phyloP scores from a whole-genome alignment of 2,113 vertebrate species.

The Cygnus buccinator region DNA sequence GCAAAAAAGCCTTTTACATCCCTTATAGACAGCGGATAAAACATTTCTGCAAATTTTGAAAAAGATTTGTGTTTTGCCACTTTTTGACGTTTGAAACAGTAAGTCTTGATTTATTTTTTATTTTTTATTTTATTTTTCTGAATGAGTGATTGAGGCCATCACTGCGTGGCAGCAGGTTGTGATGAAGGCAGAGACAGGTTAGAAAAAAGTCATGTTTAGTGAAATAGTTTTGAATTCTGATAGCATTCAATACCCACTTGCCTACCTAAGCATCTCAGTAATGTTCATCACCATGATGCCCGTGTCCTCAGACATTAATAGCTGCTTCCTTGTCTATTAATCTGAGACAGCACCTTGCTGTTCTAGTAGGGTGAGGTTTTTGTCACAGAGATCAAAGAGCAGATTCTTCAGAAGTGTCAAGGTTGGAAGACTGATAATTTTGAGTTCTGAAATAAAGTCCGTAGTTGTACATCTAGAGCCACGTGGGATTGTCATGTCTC shows the following conservation, averaged over 20 bases:
- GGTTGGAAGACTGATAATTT: neutral
- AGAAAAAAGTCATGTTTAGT: neutral
- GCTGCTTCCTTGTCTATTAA: neutral
- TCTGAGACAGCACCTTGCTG: neutral
- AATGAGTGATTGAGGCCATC: neutral
- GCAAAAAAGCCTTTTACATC: neutral
- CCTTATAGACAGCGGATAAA: neutral
- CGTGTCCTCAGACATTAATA: neutral
- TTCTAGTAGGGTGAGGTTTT: neutral
- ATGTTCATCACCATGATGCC: neutral
- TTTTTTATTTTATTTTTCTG: neutral
- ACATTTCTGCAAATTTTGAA: neutral
- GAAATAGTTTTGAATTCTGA: neutral
- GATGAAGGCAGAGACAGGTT: neutral
- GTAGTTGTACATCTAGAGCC: neutral
- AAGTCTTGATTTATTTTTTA: neutral
- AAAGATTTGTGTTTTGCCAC: neutral
- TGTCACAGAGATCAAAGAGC: neutral
- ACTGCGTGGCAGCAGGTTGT: neutral
- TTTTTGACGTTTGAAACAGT: neutral
- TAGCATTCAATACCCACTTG: neutral
- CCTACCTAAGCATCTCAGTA: neutral
- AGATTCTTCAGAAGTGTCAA: neutral
- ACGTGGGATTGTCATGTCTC: neutral
- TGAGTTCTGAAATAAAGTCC: neutral